Base-by-base conservation (phyloP, 2,797 vertebrate species). In the Ctenopoma multispine region DNA sequence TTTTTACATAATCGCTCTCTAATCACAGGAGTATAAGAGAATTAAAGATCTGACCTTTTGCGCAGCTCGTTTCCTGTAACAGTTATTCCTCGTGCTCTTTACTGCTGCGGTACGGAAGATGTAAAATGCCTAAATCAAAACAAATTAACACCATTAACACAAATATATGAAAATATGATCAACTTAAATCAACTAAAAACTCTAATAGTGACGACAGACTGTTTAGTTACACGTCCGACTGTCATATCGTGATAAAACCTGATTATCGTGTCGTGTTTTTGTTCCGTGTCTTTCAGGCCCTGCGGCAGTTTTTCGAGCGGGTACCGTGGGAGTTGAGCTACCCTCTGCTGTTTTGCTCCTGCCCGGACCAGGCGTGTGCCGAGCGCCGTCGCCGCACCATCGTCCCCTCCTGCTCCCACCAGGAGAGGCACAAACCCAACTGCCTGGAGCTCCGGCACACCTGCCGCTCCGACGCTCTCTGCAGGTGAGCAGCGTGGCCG, bases 301-400 rank as follows among this genome's bases (percentile, higher is more conserved):
- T 99, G 87, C 94, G 97, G 47, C 97, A 96, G 93, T 99, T 99
- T 87, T 97, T 99, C 0, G 97, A 98, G 90, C 95, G 96, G 0
- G 96, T 98, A 20, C 95, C 96, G 64, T 88, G 93, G 36, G 96
- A 97, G 82, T 94, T 96, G 72, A 97, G 95, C 86, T 98, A 96
- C 91, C 96, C 96, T 4, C 93, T 99, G 85, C 95, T 99, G 67
- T 99, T 99, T 94, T 99, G 97, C 93, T 95, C 96, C 11, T 99
- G 97, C 79, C 91, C 91, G 40, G 95, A 99, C 90, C 95, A 93
- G 82, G 97, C 97, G 0, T 99, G 97, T 0, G 97, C 96, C 0
- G 97, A 99, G 89, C 94, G 97, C 13, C 95, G 97, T 5, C 92
- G 97, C 4, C 97, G 96, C 75, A 98, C 97, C 89, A 97, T 97